phyloP scores from a whole-genome alignment of 2,888 invertebrate genomes.

The Oligia latruncula region DNA sequence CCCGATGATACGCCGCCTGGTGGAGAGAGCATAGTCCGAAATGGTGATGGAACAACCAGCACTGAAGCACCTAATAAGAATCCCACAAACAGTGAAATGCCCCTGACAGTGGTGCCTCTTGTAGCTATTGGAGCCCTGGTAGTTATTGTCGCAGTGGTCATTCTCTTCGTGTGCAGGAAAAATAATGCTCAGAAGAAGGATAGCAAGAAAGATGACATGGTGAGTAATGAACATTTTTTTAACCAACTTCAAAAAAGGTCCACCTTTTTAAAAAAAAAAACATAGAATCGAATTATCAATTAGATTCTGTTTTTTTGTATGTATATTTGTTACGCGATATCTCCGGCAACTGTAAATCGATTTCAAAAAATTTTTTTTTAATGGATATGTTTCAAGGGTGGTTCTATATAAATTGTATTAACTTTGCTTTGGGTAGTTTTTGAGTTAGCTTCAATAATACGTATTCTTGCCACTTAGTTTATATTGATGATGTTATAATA shows the following conservation, averaged over 20 bases:
- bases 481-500: no score
- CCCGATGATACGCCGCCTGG: conserved; percentile 76
- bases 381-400: no score
- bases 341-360: no score
- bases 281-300: no score
- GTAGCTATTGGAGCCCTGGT: conserved; percentile 93
- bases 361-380: no score
- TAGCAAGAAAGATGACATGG: conserved; percentile 94
- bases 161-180: conserved; percentile 93
- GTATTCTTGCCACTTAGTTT: no score
- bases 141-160: conserved; percentile 91
- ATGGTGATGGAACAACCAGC: conserved; percentile 74
- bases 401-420: no score
- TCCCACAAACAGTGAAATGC: conserved; percentile 86
- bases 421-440: no score
- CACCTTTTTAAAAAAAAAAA: no score
- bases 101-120: conserved; percentile 93
- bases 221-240: conserved; percentile 74
- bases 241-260: no score
- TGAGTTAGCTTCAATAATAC: no score
- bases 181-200: conserved; percentile 91
- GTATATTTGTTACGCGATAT: no score
- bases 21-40: conserved; percentile 69
- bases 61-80: conserved; percentile 80
- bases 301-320: not conserved